Percentiles rank a stretch among this genome's conserved stretches.
phyloP scores from a whole-genome alignment of 2,797 vertebrate genomes.

The Falco concolor region DNA sequence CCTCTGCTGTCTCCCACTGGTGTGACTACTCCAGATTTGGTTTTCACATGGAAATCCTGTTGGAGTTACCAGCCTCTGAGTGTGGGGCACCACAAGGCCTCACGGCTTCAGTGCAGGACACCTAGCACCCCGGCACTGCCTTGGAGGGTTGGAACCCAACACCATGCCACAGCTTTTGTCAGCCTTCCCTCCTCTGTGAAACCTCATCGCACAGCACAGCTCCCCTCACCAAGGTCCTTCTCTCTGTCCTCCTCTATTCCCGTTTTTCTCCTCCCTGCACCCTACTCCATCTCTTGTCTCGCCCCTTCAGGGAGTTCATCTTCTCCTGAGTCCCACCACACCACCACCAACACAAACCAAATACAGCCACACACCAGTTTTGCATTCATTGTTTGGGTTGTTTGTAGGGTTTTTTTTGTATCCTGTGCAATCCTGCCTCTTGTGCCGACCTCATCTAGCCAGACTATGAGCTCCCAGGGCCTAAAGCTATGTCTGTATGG shows the following conservation, averaged over 20 bases:
- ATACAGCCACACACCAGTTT: not conserved
- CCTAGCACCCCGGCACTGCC: not conserved
- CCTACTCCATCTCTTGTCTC: not conserved
- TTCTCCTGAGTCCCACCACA: not conserved
- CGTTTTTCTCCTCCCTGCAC: not conserved
- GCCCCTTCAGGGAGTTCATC: rapidly evolving
- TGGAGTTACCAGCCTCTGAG: not conserved
- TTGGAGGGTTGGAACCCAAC: not conserved
- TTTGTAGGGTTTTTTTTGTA: not conserved
- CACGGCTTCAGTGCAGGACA: not conserved
- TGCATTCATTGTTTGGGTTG: not conserved
- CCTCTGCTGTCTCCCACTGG: not conserved
- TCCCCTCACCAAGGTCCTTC: not conserved
- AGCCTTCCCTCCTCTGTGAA: not conserved
- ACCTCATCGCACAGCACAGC: rapidly evolving
- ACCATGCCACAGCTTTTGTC: not conserved
- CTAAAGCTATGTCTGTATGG: not conserved
- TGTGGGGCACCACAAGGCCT: rapidly evolving
- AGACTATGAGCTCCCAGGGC: rapidly evolving
- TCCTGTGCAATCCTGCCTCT: not conserved
- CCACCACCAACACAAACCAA: not conserved
- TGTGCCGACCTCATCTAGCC: not conserved
- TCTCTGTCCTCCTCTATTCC: not conserved
- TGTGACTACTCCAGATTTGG: not conserved
- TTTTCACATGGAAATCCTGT: not conserved